A percentile compares a stretch with the other conserved stretches of the same genome.
Conservation (phyloP, 2,797 vertebrate genomes). For the Neosilurus hyrtlii region DNA sequence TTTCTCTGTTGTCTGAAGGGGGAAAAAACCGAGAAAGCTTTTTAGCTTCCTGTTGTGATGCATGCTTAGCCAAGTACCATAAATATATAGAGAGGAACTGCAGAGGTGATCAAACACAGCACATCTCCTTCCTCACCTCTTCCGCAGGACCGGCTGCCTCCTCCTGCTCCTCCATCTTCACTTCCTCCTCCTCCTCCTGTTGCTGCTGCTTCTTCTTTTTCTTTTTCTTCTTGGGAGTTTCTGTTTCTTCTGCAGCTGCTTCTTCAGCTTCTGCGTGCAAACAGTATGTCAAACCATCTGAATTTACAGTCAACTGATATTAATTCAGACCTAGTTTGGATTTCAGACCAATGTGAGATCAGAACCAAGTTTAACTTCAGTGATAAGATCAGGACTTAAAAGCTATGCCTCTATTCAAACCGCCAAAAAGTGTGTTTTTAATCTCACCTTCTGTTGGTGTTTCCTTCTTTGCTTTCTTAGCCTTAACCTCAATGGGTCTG, state of each 20-base stretch:
- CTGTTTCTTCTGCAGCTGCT: slow-evolving; percentile 53
- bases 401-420: neutral
- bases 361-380: neutral
- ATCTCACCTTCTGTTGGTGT: slow-evolving; percentile 67
- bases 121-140: slow-evolving; percentile 42
- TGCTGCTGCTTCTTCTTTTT: slow-evolving; percentile 70
- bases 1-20: slow-evolving; percentile 65
- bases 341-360: neutral
- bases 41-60: neutral
- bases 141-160: slow-evolving; percentile 29
- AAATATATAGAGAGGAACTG: neutral
- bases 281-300: no score
- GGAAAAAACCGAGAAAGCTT: neutral
- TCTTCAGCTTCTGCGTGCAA: slow-evolving; percentile 52
- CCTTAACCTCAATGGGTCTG: slow-evolving; percentile 69
- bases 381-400: neutral
- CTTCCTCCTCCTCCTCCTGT: slow-evolving; percentile 49
- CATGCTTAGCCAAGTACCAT: neutral
- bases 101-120: neutral
- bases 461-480: slow-evolving; percentile 85
- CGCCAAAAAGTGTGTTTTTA: neutral
- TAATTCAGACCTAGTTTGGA: neutral
- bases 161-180: slow-evolving; percentile 54
- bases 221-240: slow-evolving; percentile 77
- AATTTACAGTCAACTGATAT: no score